Percentiles rank a stretch among this genome's conserved stretches.
Evolutionary conservation across 2,113 vertebrate species (phyloP).

Genomic region (Climacteris rufus): DNA sequence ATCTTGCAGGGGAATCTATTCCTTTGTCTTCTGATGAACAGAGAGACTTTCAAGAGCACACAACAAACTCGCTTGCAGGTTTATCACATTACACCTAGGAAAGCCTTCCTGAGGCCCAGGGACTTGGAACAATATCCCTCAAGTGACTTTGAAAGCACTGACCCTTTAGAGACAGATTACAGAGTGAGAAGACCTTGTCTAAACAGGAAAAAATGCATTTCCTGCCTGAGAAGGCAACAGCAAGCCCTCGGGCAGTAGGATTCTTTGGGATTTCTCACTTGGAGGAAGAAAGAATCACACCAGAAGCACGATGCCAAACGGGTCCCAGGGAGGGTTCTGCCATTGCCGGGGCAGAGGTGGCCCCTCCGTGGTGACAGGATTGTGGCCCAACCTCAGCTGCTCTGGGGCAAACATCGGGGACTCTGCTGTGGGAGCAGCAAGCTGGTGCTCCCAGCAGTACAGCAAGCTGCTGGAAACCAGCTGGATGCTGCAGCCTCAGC

Average conservation of each 20-base stretch:
- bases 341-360: neutral
- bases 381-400: neutral
- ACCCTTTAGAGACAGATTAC: neutral
- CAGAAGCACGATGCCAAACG: neutral
- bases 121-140: neutral
- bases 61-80: neutral
- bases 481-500: neutral
- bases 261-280: neutral
- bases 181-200: neutral
- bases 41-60: neutral
- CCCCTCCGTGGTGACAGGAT: neutral
- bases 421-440: neutral
- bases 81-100: neutral
- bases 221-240: neutral
- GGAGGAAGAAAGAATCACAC: neutral
- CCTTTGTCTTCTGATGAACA: neutral
- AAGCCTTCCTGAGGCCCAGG: neutral
- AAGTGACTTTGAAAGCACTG: neutral
- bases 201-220: neutral
- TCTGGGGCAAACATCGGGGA: rapidly evolving
- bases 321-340: neutral
- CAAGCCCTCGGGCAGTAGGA: neutral
- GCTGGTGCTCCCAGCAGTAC: neutral
- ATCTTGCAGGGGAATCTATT: neutral
- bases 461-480: neutral